Base-by-base conservation (phyloP, 2,888 invertebrate species). In the Lasioglossum vierecki region DNA sequence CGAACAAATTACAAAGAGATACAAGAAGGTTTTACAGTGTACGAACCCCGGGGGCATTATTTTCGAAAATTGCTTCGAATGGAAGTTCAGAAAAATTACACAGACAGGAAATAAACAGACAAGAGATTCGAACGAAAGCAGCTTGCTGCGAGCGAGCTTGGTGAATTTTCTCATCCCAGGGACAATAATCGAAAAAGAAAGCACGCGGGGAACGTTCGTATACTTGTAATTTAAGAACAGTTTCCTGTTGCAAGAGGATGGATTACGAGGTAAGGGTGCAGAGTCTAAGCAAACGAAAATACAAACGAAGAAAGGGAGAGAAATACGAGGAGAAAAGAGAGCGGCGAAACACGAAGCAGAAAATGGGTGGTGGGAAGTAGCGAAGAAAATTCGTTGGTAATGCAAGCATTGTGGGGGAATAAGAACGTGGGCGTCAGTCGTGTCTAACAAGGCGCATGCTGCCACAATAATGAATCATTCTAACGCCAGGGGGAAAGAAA, bases 381-480 rank as follows among this genome's bases (percentile, higher is more conserved):
- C 30, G 63, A 70, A 71, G 83, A 87, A 86, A 87, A 76, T 83
- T 77, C 78, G 71, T 73, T 79, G 53, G 18, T 60, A 49, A 77
- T 80, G 53, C 80, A 80, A 66, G 78, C 57, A 80, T 76, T 39
- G 60, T n/a, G 68, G 35, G 39, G 46, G 18, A 88, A 75, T 76
- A 80, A 85, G 81, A 86, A 88, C 83, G 83, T 87, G 83, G 88
- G 87, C 89, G 90, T 91, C 91, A 91, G 86, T 89, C 89, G 90
- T 86, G 90, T 88, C 91, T 91, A 91, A 90, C 91, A 89, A 91
- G 90, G 88, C 90, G 83, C 72, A 89, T 88, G 89, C 91, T 91
- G 89, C 85, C 85, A 89, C 89, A 91, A 91, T 92, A 92, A 93
- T 91, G 93, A 93, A 92, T 90, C 89, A 89, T 88, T 91, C 89